Base-by-base conservation (phyloP, 2,797 vertebrate genomes). In the Aselliscus stoliczkanus region DNA sequence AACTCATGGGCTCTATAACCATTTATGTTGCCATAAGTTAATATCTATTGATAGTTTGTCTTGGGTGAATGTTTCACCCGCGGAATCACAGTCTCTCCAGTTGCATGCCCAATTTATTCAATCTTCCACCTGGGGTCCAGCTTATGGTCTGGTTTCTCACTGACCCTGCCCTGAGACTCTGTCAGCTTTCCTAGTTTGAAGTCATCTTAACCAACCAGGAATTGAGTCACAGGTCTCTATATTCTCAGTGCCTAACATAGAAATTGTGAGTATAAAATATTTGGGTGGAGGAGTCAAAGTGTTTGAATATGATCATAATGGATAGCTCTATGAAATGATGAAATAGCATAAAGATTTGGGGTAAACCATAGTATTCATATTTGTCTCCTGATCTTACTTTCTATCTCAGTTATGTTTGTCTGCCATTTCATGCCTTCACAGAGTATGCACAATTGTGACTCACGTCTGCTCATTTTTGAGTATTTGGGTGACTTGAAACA, bases 1-100 rank as follows among this genome's bases (percentile, higher is more conserved):
- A 65, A 27, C 7, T 39, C 39, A 0, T 15, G 11, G 23, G 3
- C 9, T 25, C 12, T 56, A 0, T 14, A 29, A 17, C 18, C 20
- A 13, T 37, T 12, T 5, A 1, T 58, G 54, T 23, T 34, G 25
- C 12, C 1, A 0, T 23, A 12, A 1, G 4, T 39, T 21, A 10
- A 5, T 37, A 4, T 20, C 11, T 65, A n/a, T n/a, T n/a, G n/a
- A n/a, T n/a, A 15, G 3, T 86, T 93, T 75, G 23, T 17, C 25
- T 20, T 4, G 6, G 9, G 14, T 37, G 29, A 70, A 11, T 13
- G 0, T 2, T 17, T 76, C 25, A 34, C 18, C 8, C 7, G 10
- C 2, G 14, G 4, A 12, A 12, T 34, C 29, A 88, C 17, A 17
- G 18, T 50, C 6, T 60, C 17, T 13, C 12, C 13, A 18, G 0